phyloP scores from a whole-genome alignment of 2,888 invertebrate species.

The Thyatira batis region DNA sequence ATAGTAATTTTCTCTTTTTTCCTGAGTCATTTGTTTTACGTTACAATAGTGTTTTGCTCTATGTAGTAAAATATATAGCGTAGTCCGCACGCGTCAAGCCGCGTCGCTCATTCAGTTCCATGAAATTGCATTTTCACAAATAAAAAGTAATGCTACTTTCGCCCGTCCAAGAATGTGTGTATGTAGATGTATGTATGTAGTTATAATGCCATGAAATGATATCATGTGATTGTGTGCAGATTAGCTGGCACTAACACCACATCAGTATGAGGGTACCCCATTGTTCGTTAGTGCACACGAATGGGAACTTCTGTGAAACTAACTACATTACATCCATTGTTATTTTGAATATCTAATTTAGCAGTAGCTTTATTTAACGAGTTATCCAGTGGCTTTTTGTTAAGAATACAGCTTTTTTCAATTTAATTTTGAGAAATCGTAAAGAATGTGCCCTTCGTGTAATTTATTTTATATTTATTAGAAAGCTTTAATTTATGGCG shows the following conservation, averaged over 20 bases:
- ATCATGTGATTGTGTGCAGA: slow-evolving; percentile 66
- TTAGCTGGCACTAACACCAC: slow-evolving; percentile 36
- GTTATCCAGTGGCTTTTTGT: slow-evolving; percentile 12
- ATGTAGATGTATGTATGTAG: slow-evolving; percentile 22
- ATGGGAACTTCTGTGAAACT: slow-evolving; percentile 33
- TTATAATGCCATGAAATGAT: slow-evolving; percentile 38
- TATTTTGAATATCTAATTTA: slow-evolving; percentile 30
- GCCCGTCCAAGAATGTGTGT: slow-evolving; percentile 49
- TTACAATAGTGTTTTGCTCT: not conserved
- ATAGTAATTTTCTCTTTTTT: no score
- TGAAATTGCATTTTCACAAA: slow-evolving; percentile 68
- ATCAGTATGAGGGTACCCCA: slow-evolving; percentile 27
- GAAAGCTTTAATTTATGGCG: no score
- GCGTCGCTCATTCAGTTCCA: slow-evolving; percentile 46
- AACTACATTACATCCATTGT: slow-evolving; percentile 34
- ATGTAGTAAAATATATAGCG: not conserved
- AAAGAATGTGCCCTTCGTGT: not conserved
- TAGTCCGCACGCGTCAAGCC: not conserved
- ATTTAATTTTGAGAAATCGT: slow-evolving; percentile 25
- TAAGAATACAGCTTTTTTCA: slow-evolving; percentile 22
- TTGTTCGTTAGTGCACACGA: slow-evolving; percentile 31
- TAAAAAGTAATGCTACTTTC: slow-evolving; percentile 68
- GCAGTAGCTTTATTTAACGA: slow-evolving; percentile 18
- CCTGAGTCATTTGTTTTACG: slow-evolving; percentile 10
- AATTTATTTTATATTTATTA: not conserved